These are phyloP conservation scores for Lycorma delicatula DNA, from an alignment of 1,140 invertebrate species.

Conservation along the genomic window DNA sequence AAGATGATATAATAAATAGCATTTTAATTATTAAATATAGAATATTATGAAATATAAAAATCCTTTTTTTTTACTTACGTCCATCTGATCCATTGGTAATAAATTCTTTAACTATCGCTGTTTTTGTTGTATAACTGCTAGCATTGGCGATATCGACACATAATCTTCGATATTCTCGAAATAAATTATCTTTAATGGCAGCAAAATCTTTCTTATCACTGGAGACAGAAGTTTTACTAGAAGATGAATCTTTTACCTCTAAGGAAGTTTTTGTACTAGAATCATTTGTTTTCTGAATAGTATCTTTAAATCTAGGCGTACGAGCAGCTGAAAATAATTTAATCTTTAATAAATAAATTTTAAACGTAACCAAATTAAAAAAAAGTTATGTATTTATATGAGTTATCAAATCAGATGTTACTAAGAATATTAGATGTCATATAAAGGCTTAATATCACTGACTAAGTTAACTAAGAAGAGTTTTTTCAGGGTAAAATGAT, in stretches of 20 bases:
- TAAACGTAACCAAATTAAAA: background rate
- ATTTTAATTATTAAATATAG: background rate
- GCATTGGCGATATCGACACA: conserved; percentile 68
- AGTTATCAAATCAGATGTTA: too few species aligned
- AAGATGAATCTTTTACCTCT: conserved; percentile 16
- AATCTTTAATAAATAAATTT: conserved; percentile 8
- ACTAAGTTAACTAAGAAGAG: too few species aligned
- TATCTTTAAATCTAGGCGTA: conserved; percentile 13
- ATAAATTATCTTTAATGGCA: conserved; percentile 53
- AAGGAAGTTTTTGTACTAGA: conserved; percentile 4
- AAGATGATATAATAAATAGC: too few species aligned
- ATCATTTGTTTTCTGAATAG: conserved; percentile 11
- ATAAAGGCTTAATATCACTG: too few species aligned
- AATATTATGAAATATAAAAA: background rate
- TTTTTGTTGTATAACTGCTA: conserved; percentile 75
- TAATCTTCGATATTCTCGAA: conserved; percentile 67
- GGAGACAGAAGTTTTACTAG: background rate
- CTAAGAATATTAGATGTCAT: too few species aligned
- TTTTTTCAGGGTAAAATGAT: too few species aligned
- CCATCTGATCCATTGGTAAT: conserved; percentile 56
- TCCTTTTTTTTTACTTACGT: conserved; percentile 34
- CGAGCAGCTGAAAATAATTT: conserved; percentile 6
- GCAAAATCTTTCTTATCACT: conserved; percentile 12
- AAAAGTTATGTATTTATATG: too few species aligned
- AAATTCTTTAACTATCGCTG: conserved; percentile 58